Conservation (phyloP, 1,140 invertebrate species). For the Nilaparvata lugens region DNA sequence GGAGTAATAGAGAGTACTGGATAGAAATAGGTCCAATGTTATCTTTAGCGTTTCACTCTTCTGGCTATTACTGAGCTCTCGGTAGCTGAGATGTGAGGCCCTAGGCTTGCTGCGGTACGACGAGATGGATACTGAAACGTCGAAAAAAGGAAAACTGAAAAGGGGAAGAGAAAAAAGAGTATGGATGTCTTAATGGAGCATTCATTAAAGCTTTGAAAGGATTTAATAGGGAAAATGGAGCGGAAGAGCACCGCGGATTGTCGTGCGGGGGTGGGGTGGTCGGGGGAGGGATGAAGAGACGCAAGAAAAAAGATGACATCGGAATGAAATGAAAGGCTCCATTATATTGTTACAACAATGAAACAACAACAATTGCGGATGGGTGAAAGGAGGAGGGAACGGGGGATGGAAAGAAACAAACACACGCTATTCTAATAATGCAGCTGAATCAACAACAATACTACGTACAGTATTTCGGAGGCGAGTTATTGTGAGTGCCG, state of each 20-base stretch:
- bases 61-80: no score
- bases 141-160: background rate
- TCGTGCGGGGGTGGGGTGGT: background rate
- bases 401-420: slow-evolving; percentile 6
- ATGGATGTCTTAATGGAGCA: slow-evolving; percentile 12
- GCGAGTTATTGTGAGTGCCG: slow-evolving; percentile 5
- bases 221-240: slow-evolving; percentile 13
- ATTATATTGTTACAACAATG: slow-evolving; percentile 13
- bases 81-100: no score
- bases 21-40: no score
- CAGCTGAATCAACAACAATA: background rate
- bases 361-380: slow-evolving; percentile 3
- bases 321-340: slow-evolving; percentile 10
- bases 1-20: no score
- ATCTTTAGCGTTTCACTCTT: no score
- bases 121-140: no score
- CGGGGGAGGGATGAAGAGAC: no score
- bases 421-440: slow-evolving; percentile 7
- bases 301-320: slow-evolving; percentile 10
- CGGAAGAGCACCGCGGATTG: slow-evolving; percentile 5
- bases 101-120: no score
- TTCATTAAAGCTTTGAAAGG: slow-evolving; percentile 10
- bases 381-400: background rate
- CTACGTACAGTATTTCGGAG: background rate
- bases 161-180: background rate